Evolutionary conservation across 1,140 invertebrate species (phyloP).

Genomic region (Calliphora vicina): DNA sequence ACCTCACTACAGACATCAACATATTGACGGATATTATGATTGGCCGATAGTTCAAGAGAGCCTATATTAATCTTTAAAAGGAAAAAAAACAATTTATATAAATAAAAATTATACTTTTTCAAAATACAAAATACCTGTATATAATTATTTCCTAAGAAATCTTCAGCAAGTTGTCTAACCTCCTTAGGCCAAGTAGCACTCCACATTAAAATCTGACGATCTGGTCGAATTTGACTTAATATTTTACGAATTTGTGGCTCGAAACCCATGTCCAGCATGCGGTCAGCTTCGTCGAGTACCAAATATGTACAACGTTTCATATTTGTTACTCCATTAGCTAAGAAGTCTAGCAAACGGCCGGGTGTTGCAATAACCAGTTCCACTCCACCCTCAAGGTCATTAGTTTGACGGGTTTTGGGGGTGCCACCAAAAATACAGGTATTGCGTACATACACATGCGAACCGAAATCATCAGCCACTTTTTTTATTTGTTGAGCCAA

Average conservation of each 20-base stretch:
- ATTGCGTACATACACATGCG: conserved; percentile 80
- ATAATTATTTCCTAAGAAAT: conserved; percentile 86
- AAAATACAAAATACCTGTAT: conserved; percentile 71
- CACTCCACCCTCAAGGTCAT: conserved; percentile 85
- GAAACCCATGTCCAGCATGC: conserved; percentile 99
- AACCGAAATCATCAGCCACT: conserved; percentile 88
- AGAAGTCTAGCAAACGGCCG: conserved; percentile 92
- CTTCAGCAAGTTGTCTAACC: conserved; percentile 88
- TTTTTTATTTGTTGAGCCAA: conserved; percentile 94
- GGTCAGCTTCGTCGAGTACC: conserved; percentile 96
- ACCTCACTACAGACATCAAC: conserved; percentile 90
- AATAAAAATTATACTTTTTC: background rate
- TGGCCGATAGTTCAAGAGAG: conserved; percentile 88
- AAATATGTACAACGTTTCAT: conserved; percentile 89
- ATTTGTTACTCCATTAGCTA: conserved; percentile 88
- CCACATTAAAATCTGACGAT: conserved; percentile 97
- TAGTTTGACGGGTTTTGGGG: conserved; percentile 82
- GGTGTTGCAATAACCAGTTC: conserved; percentile 94
- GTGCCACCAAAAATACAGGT: conserved; percentile 96
- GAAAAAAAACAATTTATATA: background rate
- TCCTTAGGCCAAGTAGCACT: conserved; percentile 98
- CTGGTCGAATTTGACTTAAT: conserved; percentile 91
- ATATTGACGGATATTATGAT: conserved; percentile 96
- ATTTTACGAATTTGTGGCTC: conserved; percentile 98
- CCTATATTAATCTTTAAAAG: conserved; percentile 87